These are phyloP conservation scores for Elgaria multicarinata DNA, from an alignment of 2,113 vertebrate genomes.

Conservation along the genomic window DNA sequence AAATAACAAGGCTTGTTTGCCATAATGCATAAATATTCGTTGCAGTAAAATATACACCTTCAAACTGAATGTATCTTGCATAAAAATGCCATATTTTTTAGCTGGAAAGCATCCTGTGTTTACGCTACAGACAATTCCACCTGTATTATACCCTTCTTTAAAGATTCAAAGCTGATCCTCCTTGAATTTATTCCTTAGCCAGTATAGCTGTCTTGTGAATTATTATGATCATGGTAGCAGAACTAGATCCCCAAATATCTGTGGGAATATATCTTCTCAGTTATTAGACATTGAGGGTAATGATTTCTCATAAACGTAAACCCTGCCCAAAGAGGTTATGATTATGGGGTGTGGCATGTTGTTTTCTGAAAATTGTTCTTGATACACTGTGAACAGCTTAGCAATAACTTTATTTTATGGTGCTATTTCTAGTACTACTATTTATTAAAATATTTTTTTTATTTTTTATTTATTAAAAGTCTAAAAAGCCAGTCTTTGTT, in stretches of 20 bases:
- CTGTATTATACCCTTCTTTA: neutral
- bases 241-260: neutral
- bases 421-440: neutral
- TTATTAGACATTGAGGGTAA: neutral
- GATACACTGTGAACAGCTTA: neutral
- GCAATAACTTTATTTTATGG: neutral
- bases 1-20: slow-evolving; percentile 42
- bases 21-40: slow-evolving; percentile 20
- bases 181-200: neutral
- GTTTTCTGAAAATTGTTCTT: neutral
- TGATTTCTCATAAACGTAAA: neutral
- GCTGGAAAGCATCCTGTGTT: slow-evolving; percentile 15
- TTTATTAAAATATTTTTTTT: slow-evolving; percentile 1
- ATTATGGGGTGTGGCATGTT: neutral
- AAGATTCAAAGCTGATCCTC: neutral
- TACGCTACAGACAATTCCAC: neutral
- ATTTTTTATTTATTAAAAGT: neutral
- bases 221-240: neutral
- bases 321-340: neutral
- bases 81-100: slow-evolving; percentile 10
- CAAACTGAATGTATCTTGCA: slow-evolving; percentile 17
- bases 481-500: neutral
- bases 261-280: neutral
- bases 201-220: neutral
- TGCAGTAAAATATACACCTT: neutral